Evolutionary conservation across 2,797 vertebrate genomes (phyloP).

Genomic region (Coreius guichenoti): DNA sequence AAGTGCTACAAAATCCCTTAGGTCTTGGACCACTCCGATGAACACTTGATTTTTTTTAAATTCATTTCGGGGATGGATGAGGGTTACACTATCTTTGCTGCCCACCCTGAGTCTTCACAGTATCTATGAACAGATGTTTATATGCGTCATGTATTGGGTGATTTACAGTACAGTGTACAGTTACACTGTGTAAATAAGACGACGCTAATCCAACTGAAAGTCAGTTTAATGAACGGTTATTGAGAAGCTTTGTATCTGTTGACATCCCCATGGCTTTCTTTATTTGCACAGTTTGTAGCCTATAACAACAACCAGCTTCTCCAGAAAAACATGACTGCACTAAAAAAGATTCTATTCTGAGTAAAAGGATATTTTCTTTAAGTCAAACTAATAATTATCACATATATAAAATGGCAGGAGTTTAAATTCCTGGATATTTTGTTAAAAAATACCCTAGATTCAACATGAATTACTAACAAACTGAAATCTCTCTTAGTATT

Average conservation of each 20-base stretch:
- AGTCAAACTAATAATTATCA: neutral
- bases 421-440: neutral
- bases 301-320: neutral
- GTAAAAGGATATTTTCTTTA: neutral
- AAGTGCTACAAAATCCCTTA: too few species aligned
- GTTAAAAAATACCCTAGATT: neutral
- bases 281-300: neutral
- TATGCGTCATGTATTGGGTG: neutral
- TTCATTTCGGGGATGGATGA: too few species aligned
- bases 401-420: neutral
- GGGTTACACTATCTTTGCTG: too few species aligned
- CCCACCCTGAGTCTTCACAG: neutral
- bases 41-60: too few species aligned
- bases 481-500: neutral
- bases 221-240: neutral
- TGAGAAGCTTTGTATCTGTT: neutral
- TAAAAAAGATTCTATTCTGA: neutral
- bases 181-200: neutral
- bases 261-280: neutral
- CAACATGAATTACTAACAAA: neutral
- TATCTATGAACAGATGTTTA: neutral
- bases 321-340: neutral
- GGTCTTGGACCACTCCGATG: too few species aligned
- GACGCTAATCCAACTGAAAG: slow-evolving; percentile 2
- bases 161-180: neutral